Conservation (phyloP, 2,797 vertebrate genomes). For the Diglossa cyanea region DNA sequence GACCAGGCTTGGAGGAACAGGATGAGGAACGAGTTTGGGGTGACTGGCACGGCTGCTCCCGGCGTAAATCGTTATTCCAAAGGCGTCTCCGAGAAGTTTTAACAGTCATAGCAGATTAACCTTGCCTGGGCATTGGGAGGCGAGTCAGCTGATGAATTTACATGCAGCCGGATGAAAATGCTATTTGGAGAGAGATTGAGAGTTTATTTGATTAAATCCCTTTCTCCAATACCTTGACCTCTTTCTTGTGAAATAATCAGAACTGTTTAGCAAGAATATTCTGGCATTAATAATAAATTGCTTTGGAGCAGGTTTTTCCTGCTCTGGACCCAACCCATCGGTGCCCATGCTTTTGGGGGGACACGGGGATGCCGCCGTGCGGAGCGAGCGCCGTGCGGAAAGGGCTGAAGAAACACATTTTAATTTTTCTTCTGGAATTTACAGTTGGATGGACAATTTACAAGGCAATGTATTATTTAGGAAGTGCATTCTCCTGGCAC, state of each 20-base stretch:
- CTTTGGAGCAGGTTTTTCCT: slow-evolving; percentile 77
- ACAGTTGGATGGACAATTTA: not conserved
- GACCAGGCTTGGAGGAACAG: not conserved
- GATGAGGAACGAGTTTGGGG: slow-evolving; percentile 64
- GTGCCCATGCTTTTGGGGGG: slow-evolving; percentile 51
- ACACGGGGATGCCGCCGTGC: not conserved
- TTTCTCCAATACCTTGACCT: slow-evolving; percentile 90
- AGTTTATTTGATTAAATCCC: slow-evolving; percentile 90
- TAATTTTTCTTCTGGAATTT: slow-evolving; percentile 32
- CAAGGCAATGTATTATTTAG: not conserved
- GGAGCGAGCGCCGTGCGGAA: not conserved
- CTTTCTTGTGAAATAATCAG: slow-evolving; percentile 92
- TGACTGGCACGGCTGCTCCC: slow-evolving; percentile 76
- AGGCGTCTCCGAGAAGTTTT: slow-evolving; percentile 88
- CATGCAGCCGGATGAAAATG: slow-evolving; percentile 87
- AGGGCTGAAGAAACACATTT: slow-evolving; percentile 9
- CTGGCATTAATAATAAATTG: slow-evolving; percentile 95
- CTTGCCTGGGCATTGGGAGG: slow-evolving; percentile 81
- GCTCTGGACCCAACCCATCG: slow-evolving; percentile 70
- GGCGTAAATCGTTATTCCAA: slow-evolving; percentile 82
- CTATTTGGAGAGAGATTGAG: slow-evolving; percentile 87
- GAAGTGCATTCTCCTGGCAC: not conserved
- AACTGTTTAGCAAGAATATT: slow-evolving; percentile 92
- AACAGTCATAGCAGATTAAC: slow-evolving; percentile 97
- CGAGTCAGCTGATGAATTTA: slow-evolving; percentile 88